A percentile compares a stretch with the other conserved stretches of the same genome.
Evolutionary conservation across 2,113 vertebrate species (phyloP).

Genomic region (Raja brachyura): DNA sequence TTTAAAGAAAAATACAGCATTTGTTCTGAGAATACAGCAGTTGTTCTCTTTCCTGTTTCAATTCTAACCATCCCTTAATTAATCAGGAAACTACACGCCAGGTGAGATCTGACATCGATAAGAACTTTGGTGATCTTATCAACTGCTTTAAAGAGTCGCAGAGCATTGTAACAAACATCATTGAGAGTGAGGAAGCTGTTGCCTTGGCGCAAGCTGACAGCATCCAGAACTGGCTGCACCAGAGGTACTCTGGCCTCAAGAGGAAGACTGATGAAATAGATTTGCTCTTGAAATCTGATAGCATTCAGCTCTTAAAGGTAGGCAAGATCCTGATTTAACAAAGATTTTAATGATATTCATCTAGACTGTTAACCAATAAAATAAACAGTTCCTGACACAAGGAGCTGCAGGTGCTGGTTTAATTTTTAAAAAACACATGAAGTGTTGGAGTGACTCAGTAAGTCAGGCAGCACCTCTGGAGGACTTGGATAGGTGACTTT

Average conservation of each 20-base stretch:
- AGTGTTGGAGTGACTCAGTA: too few relatives aligned
- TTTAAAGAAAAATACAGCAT: too few relatives aligned
- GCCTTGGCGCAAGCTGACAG: constrained; percentile 24
- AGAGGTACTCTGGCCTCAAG: neutral
- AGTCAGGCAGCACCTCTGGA: too few relatives aligned
- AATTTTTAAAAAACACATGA: too few relatives aligned
- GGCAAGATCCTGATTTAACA: neutral
- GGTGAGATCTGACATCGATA: constrained; percentile 18
- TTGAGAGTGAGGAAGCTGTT: constrained; percentile 16
- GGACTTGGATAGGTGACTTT: too few relatives aligned
- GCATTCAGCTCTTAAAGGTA: constrained; percentile 14
- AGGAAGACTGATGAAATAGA: constrained; percentile 9
- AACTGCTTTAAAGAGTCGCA: constrained; percentile 25
- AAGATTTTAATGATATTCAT: neutral
- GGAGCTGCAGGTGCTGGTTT: too few relatives aligned
- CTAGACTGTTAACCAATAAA: neutral
- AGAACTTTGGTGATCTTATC: constrained; percentile 5
- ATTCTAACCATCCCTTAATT: neutral
- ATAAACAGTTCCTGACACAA: too few relatives aligned
- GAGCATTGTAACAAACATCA: neutral
- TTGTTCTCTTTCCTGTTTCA: neutral
- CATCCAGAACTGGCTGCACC: constrained; percentile 22
- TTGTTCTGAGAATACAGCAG: neutral
- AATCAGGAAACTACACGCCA: neutral
- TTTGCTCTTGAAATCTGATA: neutral